These are phyloP conservation scores for Procavia capensis DNA, from an alignment of 2,113 vertebrate genomes.

Conservation along the genomic window DNA sequence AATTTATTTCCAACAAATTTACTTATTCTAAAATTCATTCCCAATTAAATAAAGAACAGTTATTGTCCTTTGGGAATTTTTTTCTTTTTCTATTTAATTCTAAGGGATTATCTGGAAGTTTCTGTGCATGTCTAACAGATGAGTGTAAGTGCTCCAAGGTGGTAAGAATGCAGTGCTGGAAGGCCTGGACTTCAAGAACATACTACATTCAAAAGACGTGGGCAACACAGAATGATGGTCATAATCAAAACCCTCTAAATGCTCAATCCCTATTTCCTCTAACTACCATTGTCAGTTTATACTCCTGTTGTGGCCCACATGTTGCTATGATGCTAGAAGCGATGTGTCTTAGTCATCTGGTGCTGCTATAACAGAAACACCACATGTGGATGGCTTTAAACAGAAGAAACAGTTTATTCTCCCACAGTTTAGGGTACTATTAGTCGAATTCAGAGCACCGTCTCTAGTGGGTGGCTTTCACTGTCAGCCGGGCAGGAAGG, in stretches of 20 bases:
- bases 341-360: neutral
- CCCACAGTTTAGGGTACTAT: neutral
- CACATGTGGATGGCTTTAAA: neutral
- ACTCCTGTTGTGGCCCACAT: neutral
- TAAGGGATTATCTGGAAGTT: constrained; percentile 24
- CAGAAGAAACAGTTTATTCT: neutral
- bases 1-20: constrained; percentile 45
- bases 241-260: neutral
- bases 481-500: no score
- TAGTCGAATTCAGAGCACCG: no score
- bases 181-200: constrained; percentile 3
- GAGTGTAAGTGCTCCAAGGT: neutral
- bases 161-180: neutral
- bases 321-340: neutral
- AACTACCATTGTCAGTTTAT: neutral
- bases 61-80: neutral
- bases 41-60: constrained; percentile 15
- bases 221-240: neutral
- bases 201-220: neutral
- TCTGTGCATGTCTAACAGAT: neutral
- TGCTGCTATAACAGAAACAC: neutral
- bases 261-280: neutral
- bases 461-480: no score
- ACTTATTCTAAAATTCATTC: neutral
- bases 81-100: neutral